Base-by-base conservation (phyloP, 2,113 vertebrate species). In the Platysternon megacephalum region DNA sequence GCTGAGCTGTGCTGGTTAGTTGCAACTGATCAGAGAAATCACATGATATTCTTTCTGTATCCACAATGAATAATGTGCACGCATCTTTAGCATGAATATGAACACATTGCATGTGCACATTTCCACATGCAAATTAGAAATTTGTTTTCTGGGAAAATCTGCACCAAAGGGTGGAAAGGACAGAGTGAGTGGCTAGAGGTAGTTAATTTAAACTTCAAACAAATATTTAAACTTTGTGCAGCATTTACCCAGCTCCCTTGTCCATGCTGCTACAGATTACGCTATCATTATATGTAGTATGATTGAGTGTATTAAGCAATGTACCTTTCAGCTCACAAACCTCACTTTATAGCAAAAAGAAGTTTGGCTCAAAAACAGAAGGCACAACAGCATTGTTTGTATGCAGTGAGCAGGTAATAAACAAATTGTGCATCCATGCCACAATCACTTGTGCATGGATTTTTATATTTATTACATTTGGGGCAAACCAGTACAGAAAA, bases 1-100 rank as follows among this genome's bases (percentile, higher is more conserved):
- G 53, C 55, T 96, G 86, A 55, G 53, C 4, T 89, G 58, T 46
- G 80, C 49, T 76, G 53, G 80, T 89, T 80, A 89, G 83, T 91
- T 87, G 55, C 21, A 85, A 91, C 24, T 87, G 85, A 85, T 89
- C 80, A 93, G 79, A 89, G 8, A 85, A 97, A 92, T 79, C 29
- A 42, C 10, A 42, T 42, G n/a, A 42, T 74, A 42, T 12, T 74
- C 19, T 74, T 24, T 24, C 65, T 39, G n/a, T 21, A 72, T 5
- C 65, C 65, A 72, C 65, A 19, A 22, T 39, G 21, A 72, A 32
- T 61, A 61, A 72, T 72, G n/a, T n/a, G n/a, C n/a, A 39, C 2
- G 8, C 17, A 72, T 39, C n/a, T 72, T 17, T 39, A 35, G 8
- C 5, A 21, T 72, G n/a, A 72, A 72, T 72, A 72, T 39, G 17